Base-by-base conservation (phyloP, 2,113 vertebrate genomes). In the Gasterosteus aculeatus region DNA sequence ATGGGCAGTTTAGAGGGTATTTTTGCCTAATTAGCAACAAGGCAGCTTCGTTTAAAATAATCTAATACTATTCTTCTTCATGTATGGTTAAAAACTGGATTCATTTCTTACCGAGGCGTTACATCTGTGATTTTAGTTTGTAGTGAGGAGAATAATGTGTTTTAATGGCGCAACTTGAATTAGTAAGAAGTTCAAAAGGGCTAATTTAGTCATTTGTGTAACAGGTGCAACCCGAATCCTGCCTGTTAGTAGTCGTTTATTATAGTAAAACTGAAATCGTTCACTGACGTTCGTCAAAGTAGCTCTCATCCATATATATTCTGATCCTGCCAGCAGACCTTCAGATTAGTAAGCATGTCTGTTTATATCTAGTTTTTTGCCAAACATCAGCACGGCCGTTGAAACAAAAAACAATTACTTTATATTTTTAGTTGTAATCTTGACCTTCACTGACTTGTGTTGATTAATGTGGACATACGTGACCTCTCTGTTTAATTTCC, bases 21-120 rank as follows among this genome's bases (percentile, higher is more conserved):
- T 54, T 19, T 67, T 54, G 22, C 26, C 3, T 58, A 54, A 73
- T 78, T 71, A 75, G 71, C 67, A 64, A 72, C 60, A 54, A 35
- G 26, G 51, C 49, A 57, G 11, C 63, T 6, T 54, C 11, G n/a
- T 29, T 72, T 57, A 9, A 72, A 54, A 12, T 1, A 47, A 47
- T 42, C 56, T 19, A 46, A 38, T 57, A 1, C 4, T 46, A 10
- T 49, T 49, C 44, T 29, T 46, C 33, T 33, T 5, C 0, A 16
- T 19, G 12, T 44, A 15, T 6, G 19, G 15, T 44, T 18, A 3
- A 14, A 69, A 69, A 44, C 10, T 19, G 54, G 10, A 46, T n/a
- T 44, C 12, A 33, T 29, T n/a, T 56, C 7, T 38, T 38, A 33
- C 18, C 8, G 2, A 66, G 5, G 7, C 10, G 22, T 66, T 31